phyloP scores from a whole-genome alignment of 2,888 invertebrate species.

The Ethmia dodecea region DNA sequence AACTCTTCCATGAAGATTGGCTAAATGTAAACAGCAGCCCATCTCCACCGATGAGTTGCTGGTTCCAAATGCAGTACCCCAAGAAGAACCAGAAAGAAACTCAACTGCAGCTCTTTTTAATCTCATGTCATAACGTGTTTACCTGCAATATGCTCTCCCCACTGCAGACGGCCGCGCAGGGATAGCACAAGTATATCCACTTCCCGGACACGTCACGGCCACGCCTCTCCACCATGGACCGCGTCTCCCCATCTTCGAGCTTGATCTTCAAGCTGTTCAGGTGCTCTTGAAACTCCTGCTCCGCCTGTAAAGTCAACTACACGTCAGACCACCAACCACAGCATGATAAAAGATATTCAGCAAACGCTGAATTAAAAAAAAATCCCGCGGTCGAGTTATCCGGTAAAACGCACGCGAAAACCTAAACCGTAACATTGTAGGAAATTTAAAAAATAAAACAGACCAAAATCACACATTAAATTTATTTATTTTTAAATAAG shows the following conservation, averaged over 20 bases:
- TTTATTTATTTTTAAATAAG: constrained; percentile 30
- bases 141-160: constrained; percentile 67
- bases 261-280: constrained; percentile 63
- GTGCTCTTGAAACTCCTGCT: constrained; percentile 62
- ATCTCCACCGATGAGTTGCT: no score
- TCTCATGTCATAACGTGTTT: background rate
- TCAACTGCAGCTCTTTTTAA: no score
- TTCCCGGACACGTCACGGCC: constrained; percentile 59
- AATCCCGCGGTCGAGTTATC: background rate
- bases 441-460: constrained; percentile 44
- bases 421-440: constrained; percentile 13
- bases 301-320: constrained; percentile 42
- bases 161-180: constrained; percentile 70
- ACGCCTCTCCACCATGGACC: constrained; percentile 66
- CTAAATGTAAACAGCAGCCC: no score
- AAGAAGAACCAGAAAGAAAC: no score
- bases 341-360: background rate
- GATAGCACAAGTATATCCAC: constrained; percentile 71
- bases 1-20: no score
- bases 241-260: constrained; percentile 58
- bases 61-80: no score
- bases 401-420: background rate
- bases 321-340: background rate
- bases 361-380: no score
- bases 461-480: constrained; percentile 25